phyloP scores from a whole-genome alignment of 1,140 invertebrate genomes.

The Danaus plexippus region DNA sequence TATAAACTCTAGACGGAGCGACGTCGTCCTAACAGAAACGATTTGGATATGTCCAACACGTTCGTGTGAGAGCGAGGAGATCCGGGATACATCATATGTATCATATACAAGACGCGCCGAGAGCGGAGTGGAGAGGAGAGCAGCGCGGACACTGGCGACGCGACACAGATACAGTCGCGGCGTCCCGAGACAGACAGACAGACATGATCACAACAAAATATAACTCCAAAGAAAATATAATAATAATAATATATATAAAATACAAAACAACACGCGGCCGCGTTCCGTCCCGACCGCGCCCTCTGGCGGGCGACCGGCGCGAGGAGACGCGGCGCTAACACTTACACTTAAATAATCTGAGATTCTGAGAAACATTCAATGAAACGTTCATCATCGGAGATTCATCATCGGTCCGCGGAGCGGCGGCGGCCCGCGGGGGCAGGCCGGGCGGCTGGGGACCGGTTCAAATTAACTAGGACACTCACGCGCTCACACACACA shows the following conservation, averaged over 20 bases:
- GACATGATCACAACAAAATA: slow-evolving; percentile 1
- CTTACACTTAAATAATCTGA: neutral
- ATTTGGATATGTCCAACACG: too few species aligned
- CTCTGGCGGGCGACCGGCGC: neutral
- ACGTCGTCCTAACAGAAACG: too few species aligned
- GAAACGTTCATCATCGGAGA: neutral
- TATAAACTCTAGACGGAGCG: too few species aligned
- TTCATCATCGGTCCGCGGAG: neutral
- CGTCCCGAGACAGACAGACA: neutral
- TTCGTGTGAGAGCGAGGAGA: too few species aligned
- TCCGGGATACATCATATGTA: too few species aligned
- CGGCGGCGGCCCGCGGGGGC: neutral
- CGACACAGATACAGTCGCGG: neutral
- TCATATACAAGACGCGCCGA: too few species aligned
- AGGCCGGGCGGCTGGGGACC: neutral
- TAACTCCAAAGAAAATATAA: slow-evolving; percentile 1
- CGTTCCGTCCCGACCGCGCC: neutral
- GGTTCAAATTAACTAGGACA: slow-evolving; percentile 5
- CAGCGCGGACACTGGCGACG: too few species aligned
- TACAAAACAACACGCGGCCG: slow-evolving; percentile 1
- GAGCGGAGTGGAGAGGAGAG: too few species aligned
- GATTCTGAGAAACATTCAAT: neutral
- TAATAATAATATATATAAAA: slow-evolving; percentile 8
- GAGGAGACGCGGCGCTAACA: neutral
- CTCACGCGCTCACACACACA: slow-evolving; percentile 6